Conservation (phyloP, 2,888 invertebrate genomes). For the Eupithecia tripunctaria region DNA sequence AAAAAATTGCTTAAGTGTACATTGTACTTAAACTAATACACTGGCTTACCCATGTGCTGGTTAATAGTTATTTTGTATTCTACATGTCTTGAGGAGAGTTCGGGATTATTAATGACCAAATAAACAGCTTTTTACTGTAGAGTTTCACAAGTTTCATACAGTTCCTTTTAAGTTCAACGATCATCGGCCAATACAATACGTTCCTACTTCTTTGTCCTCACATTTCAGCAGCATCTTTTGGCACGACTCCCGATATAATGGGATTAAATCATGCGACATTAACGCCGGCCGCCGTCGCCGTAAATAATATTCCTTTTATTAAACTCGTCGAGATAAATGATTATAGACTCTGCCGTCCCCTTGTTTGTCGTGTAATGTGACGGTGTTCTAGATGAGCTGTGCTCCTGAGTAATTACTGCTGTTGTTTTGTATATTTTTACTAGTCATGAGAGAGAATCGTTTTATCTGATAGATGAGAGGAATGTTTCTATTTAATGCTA, state of each 20-base stretch:
- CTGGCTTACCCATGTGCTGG: too few species aligned
- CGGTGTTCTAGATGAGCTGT: conserved; percentile 52
- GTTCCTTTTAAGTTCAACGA: neutral
- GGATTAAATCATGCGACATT: conserved; percentile 84
- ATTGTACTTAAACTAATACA: too few species aligned
- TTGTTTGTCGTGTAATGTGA: conserved; percentile 61
- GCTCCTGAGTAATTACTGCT: conserved; percentile 50
- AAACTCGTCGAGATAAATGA: conserved; percentile 83
- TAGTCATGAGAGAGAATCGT: conserved; percentile 20
- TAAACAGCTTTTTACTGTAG: too few species aligned
- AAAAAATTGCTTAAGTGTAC: too few species aligned
- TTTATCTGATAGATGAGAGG: neutral
- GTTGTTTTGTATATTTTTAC: conserved; percentile 47
- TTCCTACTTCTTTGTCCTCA: conserved; percentile 8
- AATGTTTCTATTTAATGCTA: neutral
- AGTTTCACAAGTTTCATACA: too few species aligned
- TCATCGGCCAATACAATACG: neutral
- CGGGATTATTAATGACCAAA: too few species aligned
- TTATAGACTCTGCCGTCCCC: conserved; percentile 78
- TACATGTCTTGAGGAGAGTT: neutral
- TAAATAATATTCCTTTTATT: conserved; percentile 85
- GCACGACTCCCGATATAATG: conserved; percentile 79
- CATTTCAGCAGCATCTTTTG: conserved; percentile 44
- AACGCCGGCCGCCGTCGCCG: conserved; percentile 69
- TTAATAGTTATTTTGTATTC: neutral